Percentiles rank a stretch among this genome's conserved stretches.
Evolutionary conservation across 2,797 vertebrate species (phyloP).

Genomic region (Brachymystax lenok): DNA sequence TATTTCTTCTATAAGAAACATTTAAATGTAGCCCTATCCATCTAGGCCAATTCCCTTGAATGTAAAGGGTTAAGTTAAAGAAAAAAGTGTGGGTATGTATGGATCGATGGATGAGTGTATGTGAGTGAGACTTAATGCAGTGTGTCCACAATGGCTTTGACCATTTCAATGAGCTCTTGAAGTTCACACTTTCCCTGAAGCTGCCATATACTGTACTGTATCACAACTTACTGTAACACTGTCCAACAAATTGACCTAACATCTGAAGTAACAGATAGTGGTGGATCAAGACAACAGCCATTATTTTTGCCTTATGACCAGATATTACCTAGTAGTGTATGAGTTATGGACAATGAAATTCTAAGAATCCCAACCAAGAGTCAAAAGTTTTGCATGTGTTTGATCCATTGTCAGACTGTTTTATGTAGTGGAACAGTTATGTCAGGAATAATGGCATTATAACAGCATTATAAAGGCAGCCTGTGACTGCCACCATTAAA

Average conservation of each 20-base stretch:
- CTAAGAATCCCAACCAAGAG: neutral
- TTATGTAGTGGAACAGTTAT: neutral
- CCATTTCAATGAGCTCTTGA: slow-evolving; percentile 1
- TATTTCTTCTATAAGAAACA: no score
- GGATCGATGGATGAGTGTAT: neutral
- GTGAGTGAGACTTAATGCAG: slow-evolving; percentile 1
- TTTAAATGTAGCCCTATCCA: no score
- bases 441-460: slow-evolving; percentile 5
- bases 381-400: neutral
- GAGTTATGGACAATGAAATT: neutral
- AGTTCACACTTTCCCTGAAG: neutral
- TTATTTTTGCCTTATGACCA: neutral
- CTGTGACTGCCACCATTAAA: neutral
- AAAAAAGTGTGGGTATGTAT: slow-evolving; percentile 9
- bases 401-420: neutral
- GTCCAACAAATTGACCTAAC: neutral
- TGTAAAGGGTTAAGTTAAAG: slow-evolving; percentile 22
- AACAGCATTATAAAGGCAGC: neutral
- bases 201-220: neutral
- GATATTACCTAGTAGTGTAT: neutral
- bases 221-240: neutral
- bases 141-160: slow-evolving; percentile 6
- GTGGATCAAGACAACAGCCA: neutral
- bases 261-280: no score
- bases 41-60: no score